Percentiles rank a stretch among this genome's conserved stretches.
These are phyloP conservation scores for Holotrichia oblita DNA, from an alignment of 1,140 invertebrate genomes.

Conservation along the genomic window DNA sequence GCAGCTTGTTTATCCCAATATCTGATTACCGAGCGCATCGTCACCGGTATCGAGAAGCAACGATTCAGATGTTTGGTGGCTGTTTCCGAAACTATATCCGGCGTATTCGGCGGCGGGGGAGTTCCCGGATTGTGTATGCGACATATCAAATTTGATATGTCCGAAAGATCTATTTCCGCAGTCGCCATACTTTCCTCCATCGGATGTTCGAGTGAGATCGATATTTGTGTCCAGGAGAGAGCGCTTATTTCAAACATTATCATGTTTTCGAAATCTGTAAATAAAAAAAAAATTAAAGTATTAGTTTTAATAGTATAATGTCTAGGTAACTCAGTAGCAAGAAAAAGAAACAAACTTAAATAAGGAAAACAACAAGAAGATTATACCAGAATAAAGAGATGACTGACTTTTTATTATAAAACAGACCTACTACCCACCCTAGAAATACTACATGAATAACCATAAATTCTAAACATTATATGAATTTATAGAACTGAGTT, in stretches of 20 bases:
- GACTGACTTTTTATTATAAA: no score
- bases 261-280: conserved; percentile 76
- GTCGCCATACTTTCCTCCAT: conserved; percentile 92
- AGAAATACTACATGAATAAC: no score
- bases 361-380: no score
- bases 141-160: conserved; percentile 78
- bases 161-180: conserved; percentile 87
- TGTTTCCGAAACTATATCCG: conserved; percentile 76
- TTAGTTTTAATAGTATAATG: background rate
- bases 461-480: no score
- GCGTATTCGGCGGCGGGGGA: conserved; percentile 62
- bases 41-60: conserved; percentile 91
- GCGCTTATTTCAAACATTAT: conserved; percentile 93
- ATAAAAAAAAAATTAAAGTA: conserved; percentile 44
- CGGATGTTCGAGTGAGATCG: conserved; percentile 92
- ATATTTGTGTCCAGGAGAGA: conserved; percentile 87
- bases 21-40: conserved; percentile 69
- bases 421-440: no score
- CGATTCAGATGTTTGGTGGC: conserved; percentile 88
- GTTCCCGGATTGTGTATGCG: conserved; percentile 63
- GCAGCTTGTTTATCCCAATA: conserved; percentile 64
- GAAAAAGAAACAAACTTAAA: no score
- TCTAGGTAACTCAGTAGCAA: no score
- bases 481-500: no score
- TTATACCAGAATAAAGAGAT: no score